Conservation (phyloP, 53 echinoderm and acorn worm species). For the Temnopleurus reevesii region DNA sequence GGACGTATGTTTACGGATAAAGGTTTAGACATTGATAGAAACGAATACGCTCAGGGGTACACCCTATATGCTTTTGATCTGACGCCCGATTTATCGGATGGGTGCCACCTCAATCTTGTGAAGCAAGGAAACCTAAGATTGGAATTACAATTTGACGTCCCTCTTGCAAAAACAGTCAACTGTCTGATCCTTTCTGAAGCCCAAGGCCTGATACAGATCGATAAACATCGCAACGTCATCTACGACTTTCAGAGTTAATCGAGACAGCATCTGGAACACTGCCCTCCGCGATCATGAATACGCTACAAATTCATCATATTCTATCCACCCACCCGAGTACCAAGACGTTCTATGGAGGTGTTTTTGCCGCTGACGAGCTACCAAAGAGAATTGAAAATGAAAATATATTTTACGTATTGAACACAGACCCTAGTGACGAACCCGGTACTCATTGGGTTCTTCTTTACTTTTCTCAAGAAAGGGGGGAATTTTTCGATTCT, state of each 20-base stretch:
- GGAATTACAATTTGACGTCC: conserved; percentile 57
- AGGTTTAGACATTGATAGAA: conserved; percentile 37
- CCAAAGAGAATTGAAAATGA: not conserved
- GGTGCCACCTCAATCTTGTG: conserved; percentile 60
- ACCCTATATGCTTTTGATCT: conserved; percentile 59
- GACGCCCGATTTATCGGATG: conserved; percentile 56
- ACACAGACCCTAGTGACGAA: conserved; percentile 33
- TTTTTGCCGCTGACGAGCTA: conserved; percentile 49
- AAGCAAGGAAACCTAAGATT: conserved; percentile 66
- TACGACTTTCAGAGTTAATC: conserved; percentile 25
- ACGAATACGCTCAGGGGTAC: conserved; percentile 58
- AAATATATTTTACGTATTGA: not conserved
- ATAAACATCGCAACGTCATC: conserved; percentile 45
- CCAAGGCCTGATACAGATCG: conserved; percentile 41
- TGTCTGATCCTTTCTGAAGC: conserved; percentile 52
- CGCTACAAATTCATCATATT: conserved; percentile 25
- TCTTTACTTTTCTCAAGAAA: not conserved
- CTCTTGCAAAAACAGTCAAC: conserved; percentile 62
- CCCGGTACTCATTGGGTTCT: conserved; percentile 53
- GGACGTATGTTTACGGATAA: conserved; percentile 46
- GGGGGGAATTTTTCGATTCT: conserved; percentile 45
- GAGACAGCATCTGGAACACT: too few species aligned
- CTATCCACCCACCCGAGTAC: conserved; percentile 9
- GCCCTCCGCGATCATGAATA: conserved; percentile 21
- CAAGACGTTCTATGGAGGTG: not conserved